phyloP scores from a whole-genome alignment of 92 coral and sea anemone species.

The Zoanthus sansibaricus region DNA sequence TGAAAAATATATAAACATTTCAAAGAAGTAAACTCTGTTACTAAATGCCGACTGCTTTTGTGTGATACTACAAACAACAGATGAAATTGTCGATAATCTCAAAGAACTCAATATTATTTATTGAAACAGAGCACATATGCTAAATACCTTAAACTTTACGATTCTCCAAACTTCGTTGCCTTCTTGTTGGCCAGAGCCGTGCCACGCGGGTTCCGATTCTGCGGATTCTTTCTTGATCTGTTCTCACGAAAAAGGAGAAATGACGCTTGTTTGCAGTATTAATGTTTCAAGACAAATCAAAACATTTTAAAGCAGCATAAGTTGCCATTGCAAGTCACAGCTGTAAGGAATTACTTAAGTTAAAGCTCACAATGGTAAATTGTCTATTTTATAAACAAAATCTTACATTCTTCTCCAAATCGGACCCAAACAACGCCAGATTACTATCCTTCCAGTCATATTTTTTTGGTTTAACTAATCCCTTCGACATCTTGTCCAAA shows the following conservation, averaged over 20 bases:
- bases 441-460: slow-evolving; percentile 70
- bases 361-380: neutral
- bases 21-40: too few species aligned
- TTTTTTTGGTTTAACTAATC: slow-evolving; percentile 63
- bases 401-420: slow-evolving; percentile 57
- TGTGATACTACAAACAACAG: too few species aligned
- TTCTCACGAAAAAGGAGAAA: neutral
- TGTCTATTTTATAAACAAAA: neutral
- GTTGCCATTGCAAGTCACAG: slow-evolving; percentile 4
- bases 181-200: slow-evolving; percentile 74
- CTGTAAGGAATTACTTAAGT: neutral
- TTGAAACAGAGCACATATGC: neutral
- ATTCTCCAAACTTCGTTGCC: slow-evolving; percentile 85
- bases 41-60: too few species aligned
- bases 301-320: neutral
- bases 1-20: too few species aligned
- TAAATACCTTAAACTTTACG: slow-evolving; percentile 74
- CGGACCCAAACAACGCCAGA: slow-evolving; percentile 65
- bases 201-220: slow-evolving; percentile 74
- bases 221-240: slow-evolving; percentile 82
- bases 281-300: too few species aligned
- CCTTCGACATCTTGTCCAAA: slow-evolving; percentile 31
- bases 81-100: too few species aligned
- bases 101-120: neutral
- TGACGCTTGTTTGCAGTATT: neutral